Evolutionary conservation across 2,797 vertebrate genomes (phyloP), one percentile per base, ranked within the genome.

Genomic region (Craterocephalus amniculus): DNA sequence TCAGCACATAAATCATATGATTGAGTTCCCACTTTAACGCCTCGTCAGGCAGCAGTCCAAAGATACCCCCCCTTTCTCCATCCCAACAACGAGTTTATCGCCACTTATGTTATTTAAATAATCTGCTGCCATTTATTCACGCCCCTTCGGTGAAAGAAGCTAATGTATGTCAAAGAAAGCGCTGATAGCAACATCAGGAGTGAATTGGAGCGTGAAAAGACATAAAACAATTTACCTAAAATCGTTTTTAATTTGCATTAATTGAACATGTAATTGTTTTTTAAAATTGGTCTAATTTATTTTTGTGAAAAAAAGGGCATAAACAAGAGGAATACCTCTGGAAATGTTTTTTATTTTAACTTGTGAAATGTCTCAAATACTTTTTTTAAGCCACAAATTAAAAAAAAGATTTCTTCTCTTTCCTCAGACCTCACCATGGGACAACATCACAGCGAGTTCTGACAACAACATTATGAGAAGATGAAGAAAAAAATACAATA

Each of bases 341-440:
- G 29, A 60, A 43, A 60, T 27, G 10, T 29, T 43, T 9, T 4
- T 29, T 58, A n/a, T 1, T 35, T 29, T 36, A 22, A 7, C 0
- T 57, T 56, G 40, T 31, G 14, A 35, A 58, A 22, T 18, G 7
- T 24, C 10, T 31, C 27, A n/a, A n/a, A 16, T 43, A 48, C n/a
- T n/a, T 43, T 2, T 2, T 18, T 38, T 14, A 43, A 43, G 18
- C 7, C 3, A 45, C 9, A 10, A 34, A 8, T 34, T 34, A 34
- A 34, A 5, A 34, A 34, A 10, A 34, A 4, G 6, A 4, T 1
- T 48, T 73, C 34, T 61, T 52, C 32, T 65, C 26, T 55, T 31
- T n/a, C 49, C 67, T 76, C 81, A 94, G 94, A 91, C 87, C 92
- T 90, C 93, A 92, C 73, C 93, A 94, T 11, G 92, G 91, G 79